Conservation (phyloP, 2,113 vertebrate species). For the Hepsetus odoe region DNA sequence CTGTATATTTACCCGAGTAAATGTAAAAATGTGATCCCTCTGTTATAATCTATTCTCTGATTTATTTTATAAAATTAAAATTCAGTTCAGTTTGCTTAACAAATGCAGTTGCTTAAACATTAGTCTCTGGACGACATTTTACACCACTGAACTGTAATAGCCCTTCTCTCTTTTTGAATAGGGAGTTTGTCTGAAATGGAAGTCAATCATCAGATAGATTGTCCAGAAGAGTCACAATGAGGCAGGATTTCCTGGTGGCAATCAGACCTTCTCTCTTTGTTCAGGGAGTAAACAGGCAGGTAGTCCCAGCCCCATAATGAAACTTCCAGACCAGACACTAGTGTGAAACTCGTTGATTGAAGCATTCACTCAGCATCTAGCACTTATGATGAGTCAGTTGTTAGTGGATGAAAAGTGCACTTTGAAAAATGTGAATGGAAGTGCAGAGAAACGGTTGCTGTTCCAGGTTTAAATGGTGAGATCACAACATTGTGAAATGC, state of each 20-base stretch:
- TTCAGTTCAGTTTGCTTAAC: not conserved
- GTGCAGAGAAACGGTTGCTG: not conserved
- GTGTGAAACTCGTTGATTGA: not conserved
- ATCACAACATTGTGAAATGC: not conserved
- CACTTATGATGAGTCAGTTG: not conserved
- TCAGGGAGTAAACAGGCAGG: not conserved
- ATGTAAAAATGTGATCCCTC: too few relatives aligned
- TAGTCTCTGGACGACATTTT: not conserved
- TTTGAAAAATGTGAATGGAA: not conserved
- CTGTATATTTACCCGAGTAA: too few relatives aligned
- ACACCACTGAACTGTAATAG: not conserved
- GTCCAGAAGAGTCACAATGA: conserved; percentile 1
- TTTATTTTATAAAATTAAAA: not conserved
- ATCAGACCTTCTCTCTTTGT: not conserved
- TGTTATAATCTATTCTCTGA: too few relatives aligned
- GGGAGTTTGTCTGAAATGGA: not conserved
- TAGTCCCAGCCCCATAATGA: not conserved
- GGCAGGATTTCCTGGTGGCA: conserved; percentile 3
- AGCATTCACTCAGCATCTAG: not conserved
- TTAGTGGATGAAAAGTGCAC: not conserved
- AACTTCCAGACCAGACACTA: not conserved
- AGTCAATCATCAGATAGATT: conserved; percentile 17
- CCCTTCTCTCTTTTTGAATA: not conserved
- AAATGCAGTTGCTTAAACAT: not conserved
- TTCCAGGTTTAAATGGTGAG: not conserved